phyloP scores from a whole-genome alignment of 2,888 invertebrate species.

The Caradrina clavipalpis region DNA sequence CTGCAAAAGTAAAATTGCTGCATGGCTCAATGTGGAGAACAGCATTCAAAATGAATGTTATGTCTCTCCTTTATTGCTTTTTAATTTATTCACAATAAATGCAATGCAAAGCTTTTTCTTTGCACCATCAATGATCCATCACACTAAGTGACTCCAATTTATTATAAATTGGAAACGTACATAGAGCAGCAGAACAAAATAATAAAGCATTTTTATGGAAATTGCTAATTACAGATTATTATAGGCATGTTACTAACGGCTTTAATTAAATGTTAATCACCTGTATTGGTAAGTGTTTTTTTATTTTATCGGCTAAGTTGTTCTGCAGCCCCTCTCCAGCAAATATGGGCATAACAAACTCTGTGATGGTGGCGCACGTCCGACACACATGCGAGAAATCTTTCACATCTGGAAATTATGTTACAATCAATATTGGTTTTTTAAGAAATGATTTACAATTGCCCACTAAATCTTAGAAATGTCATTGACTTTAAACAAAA shows the following conservation, averaged over 20 bases:
- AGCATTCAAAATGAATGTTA: too few relatives aligned
- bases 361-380: slow-evolving; percentile 89
- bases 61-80: too few relatives aligned
- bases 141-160: too few relatives aligned
- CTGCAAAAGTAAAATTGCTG: too few relatives aligned
- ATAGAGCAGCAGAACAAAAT: too few relatives aligned
- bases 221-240: neutral
- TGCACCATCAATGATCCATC: too few relatives aligned
- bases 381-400: slow-evolving; percentile 86
- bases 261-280: slow-evolving; percentile 76
- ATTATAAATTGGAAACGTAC: too few relatives aligned
- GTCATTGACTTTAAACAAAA: neutral
- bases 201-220: neutral
- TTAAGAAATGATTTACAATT: neutral
- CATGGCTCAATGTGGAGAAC: too few relatives aligned
- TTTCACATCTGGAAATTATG: slow-evolving; percentile 69
- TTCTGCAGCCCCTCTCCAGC: slow-evolving; percentile 91
- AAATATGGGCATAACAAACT: slow-evolving; percentile 91
- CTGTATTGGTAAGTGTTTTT: slow-evolving; percentile 92
- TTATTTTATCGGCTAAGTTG: slow-evolving; percentile 91
- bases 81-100: too few relatives aligned
- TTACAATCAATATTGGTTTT: neutral
- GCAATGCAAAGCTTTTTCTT: too few relatives aligned
- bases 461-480: neutral
- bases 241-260: too few relatives aligned